Evolutionary conservation across 2,797 vertebrate species (phyloP).

Genomic region (Lepidocolaptes lacrymiger): DNA sequence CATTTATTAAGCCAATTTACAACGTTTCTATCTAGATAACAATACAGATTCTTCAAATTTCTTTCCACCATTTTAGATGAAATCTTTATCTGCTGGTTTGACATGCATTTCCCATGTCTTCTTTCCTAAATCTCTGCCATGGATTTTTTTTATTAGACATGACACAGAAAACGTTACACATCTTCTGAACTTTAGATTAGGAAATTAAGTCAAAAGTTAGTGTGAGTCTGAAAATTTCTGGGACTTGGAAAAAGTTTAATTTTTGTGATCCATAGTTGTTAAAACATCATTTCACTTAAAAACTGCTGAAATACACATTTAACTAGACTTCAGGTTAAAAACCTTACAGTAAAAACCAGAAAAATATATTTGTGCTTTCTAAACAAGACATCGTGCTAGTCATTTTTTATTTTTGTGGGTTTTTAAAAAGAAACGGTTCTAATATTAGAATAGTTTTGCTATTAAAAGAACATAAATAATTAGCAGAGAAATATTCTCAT

Average conservation of each 20-base stretch:
- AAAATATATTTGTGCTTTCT: not conserved
- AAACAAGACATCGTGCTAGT: not conserved
- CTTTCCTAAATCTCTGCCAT: not conserved
- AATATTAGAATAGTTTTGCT: not conserved
- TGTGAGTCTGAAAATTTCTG: not conserved
- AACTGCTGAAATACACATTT: not conserved
- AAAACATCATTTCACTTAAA: not conserved
- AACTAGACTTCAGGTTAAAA: not conserved
- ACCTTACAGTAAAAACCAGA: not conserved
- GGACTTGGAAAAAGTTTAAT: not conserved
- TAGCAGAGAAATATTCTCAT: not conserved
- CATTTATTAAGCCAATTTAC: conserved; percentile 42
- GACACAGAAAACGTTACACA: not conserved
- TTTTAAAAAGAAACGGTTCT: not conserved
- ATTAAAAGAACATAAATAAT: not conserved
- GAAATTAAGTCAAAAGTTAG: not conserved
- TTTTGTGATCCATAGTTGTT: not conserved
- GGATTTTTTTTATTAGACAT: not conserved
- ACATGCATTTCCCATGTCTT: conserved; percentile 6
- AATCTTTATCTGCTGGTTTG: conserved; percentile 1
- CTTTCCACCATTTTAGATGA: conserved; percentile 13
- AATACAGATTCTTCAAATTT: conserved; percentile 40
- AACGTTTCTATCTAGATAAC: conserved; percentile 4
- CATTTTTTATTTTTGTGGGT: fast-evolving
- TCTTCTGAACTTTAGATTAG: not conserved